Percentiles rank a stretch among this genome's conserved stretches.
phyloP scores from a whole-genome alignment of 2,888 invertebrate genomes.

The Tyria jacobaeae region DNA sequence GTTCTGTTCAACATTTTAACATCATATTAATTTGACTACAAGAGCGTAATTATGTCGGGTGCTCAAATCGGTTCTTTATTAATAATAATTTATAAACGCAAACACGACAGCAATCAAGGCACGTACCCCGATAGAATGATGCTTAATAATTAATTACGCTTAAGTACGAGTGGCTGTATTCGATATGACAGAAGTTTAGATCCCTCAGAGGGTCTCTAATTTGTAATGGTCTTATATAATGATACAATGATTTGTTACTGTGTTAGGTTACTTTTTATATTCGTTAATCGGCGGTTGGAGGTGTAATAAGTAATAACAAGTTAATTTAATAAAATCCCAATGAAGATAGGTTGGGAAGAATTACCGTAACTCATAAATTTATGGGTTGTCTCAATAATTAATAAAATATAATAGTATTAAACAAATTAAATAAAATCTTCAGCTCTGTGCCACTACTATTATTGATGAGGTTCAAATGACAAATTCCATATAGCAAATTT shows the following conservation, averaged over 20 bases:
- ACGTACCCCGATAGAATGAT: neutral
- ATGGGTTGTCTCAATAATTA: too few relatives aligned
- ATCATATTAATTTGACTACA: neutral
- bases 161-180: neutral
- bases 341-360: too few relatives aligned
- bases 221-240: neutral
- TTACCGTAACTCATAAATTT: too few relatives aligned
- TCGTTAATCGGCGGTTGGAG: neutral
- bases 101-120: conserved; percentile 7
- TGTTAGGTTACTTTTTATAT: neutral
- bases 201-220: neutral
- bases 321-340: neutral
- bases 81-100: neutral
- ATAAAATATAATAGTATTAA: too few relatives aligned
- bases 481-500: too few relatives aligned
- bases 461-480: too few relatives aligned
- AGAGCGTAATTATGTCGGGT: neutral
- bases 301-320: neutral
- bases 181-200: neutral
- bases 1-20: neutral
- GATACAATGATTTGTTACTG: neutral
- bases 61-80: conserved; percentile 1
- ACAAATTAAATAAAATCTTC: too few relatives aligned
- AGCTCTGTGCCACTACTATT: too few relatives aligned
- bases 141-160: conserved; percentile 2